phyloP scores from a whole-genome alignment of 2,888 invertebrate species.

The Eupithecia subumbrata region DNA sequence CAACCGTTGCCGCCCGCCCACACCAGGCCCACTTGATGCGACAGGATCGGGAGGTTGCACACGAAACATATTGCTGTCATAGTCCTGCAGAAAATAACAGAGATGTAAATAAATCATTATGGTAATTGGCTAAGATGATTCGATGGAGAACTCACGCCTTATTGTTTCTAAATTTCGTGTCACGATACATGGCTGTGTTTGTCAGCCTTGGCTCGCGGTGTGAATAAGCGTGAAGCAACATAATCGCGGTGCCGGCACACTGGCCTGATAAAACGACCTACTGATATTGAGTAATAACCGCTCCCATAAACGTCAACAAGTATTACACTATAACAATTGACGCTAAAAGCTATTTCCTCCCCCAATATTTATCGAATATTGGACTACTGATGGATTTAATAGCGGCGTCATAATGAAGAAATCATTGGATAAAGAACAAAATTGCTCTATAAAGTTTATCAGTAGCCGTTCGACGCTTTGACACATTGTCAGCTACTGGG shows the following conservation, averaged over 20 bases:
- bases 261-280: conserved; percentile 72
- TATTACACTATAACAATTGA: conserved; percentile 70
- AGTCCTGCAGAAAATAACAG: conserved; percentile 86
- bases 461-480: conserved; percentile 36
- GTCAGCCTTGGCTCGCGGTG: conserved; percentile 54
- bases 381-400: conserved; percentile 33
- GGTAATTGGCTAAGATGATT: not conserved
- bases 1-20: conserved; percentile 98
- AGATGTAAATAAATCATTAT: conserved; percentile 11
- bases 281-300: conserved; percentile 78
- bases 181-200: conserved; percentile 64
- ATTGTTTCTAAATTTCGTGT: conserved; percentile 72
- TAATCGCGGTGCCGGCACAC: conserved; percentile 73
- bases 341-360: conserved; percentile 45
- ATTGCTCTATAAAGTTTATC: conserved; percentile 35
- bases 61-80: conserved; percentile 98
- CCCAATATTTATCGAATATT: conserved; percentile 29
- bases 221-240: conserved; percentile 65
- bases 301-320: conserved; percentile 71
- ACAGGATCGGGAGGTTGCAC: conserved; percentile 97
- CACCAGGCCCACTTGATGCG: conserved; percentile 96
- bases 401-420: conserved; percentile 27
- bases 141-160: conserved; percentile 69
- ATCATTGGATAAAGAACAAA: conserved; percentile 20
- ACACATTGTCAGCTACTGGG: conserved; percentile 40